A percentile compares a stretch with the other conserved stretches of the same genome.
Evolutionary conservation across 2,888 invertebrate species (phyloP).

Genomic region (Myopa testacea): DNA sequence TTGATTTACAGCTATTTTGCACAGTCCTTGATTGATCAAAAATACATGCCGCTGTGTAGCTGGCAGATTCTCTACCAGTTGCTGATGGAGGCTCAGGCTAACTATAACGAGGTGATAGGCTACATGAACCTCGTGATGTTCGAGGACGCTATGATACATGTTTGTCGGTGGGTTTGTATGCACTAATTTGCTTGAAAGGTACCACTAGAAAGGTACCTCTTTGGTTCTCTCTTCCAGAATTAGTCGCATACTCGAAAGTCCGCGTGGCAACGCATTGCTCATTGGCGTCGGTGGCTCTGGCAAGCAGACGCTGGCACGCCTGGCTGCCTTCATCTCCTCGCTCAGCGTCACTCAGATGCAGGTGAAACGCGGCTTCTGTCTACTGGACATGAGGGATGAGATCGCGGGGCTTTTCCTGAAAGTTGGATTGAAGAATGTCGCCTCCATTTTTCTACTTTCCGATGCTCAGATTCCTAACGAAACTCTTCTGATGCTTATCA

Average conservation of each 20-base stretch:
- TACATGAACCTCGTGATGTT: constrained; percentile 96
- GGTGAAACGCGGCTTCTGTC: constrained; percentile 86
- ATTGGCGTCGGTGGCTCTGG: constrained; percentile 98
- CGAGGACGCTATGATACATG: constrained; percentile 94
- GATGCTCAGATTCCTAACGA: constrained; percentile 95
- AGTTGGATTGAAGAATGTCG: constrained; percentile 88
- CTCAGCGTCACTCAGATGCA: constrained; percentile 94
- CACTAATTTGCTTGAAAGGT: background rate
- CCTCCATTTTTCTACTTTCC: constrained; percentile 90
- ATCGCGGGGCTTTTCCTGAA: constrained; percentile 83
- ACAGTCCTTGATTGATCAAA: constrained; percentile 81
- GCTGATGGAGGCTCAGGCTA: constrained; percentile 82
- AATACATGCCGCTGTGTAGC: constrained; percentile 84
- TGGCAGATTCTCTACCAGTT: constrained; percentile 81
- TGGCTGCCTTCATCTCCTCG: constrained; percentile 91
- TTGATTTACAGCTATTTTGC: constrained; percentile 93
- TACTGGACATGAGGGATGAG: constrained; percentile 83
- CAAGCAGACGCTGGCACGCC: constrained; percentile 89
- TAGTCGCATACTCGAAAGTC: constrained; percentile 91
- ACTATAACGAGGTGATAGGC: constrained; percentile 90
- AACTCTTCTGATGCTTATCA: constrained; percentile 88
- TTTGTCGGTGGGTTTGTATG: constrained; percentile 75
- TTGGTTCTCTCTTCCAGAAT: constrained; percentile 71
- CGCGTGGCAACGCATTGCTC: constrained; percentile 90
- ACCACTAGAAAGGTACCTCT: background rate